phyloP scores from a whole-genome alignment of 2,113 vertebrate species.

The Pterophyllum scalare region DNA sequence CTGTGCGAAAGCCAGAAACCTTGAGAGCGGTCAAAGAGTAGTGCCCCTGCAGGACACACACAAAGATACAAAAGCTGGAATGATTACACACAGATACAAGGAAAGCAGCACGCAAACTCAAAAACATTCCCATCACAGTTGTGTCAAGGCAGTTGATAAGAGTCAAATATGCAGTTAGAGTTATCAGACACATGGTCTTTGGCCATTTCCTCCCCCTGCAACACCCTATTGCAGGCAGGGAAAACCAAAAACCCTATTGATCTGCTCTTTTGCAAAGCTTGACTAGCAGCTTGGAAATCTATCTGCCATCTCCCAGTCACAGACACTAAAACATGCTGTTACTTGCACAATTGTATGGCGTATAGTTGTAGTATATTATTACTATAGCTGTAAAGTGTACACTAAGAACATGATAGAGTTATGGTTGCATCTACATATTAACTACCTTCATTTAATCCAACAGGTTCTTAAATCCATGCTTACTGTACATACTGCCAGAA shows the following conservation, averaged over 20 bases:
- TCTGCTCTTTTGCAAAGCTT: conserved; percentile 5
- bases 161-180: conserved; percentile 47
- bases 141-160: background rate
- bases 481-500: background rate
- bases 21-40: conserved; percentile 87
- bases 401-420: background rate
- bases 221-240: background rate
- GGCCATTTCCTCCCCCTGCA: conserved; percentile 40
- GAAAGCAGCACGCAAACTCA: background rate
- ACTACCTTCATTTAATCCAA: background rate
- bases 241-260: conserved; percentile 12
- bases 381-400: background rate
- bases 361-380: background rate
- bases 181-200: conserved; percentile 70
- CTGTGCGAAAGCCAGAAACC: conserved; percentile 94
- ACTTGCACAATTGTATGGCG: background rate
- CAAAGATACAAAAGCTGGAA: background rate
- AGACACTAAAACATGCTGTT: background rate
- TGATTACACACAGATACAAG: background rate
- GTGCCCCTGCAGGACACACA: conserved; percentile 78
- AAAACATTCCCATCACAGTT: conserved; percentile 6
- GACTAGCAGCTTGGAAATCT: background rate
- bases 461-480: background rate
- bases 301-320: background rate
- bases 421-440: background rate